Evolutionary conservation across 2,888 invertebrate species (phyloP), one percentile per base, ranked within the genome.

Genomic region (Hyppa rectilinea): DNA sequence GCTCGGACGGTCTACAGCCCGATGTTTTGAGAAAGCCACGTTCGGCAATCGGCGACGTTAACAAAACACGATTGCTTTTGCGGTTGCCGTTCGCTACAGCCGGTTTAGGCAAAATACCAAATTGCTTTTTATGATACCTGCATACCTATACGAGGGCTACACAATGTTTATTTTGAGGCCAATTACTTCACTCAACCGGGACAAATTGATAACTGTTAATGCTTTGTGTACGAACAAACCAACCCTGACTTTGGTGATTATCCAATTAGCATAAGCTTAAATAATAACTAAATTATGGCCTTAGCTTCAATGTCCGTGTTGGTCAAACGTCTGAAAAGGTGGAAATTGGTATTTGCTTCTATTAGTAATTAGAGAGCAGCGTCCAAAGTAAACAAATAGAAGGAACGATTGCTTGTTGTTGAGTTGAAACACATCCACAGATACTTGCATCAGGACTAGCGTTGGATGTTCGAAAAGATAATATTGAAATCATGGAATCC

Each of bases 21-120:
- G 89, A 93, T 94, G 94, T 95, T 95, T 94, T 94, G 94, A 95
- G 95, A 95, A 95, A 95, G 95, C 94, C 91, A 91, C 92, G 92
- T 94, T 94, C 93, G 90, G 90, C 92, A 90, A 92, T 91, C 89
- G 91, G 86, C 90, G 87, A 90, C 92, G 92, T 91, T 93, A 92
- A 94, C 93, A 92, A 93, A 95, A 94, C 93, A 93, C 89, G 89
- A 91, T 90, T 89, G 89, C 91, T 88, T 92, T 92, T 91, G 92
- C 90, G 90, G 90, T 90, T 87, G 86, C 87, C 88, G 88, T 91
- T 91, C 88, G 87, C 87, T 91, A 88, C 89, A 88, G 89, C 84
- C 84, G 87, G 81, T 86, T 88, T 83, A 86, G 82, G 72, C 78
- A 84, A 86, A 87, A 89, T 84, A 87, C 85, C 79, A 85, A 85